Evolutionary conservation across 35 echinoderm and acorn worm species (phyloP).

Genomic region (Amphiura filiformis): DNA sequence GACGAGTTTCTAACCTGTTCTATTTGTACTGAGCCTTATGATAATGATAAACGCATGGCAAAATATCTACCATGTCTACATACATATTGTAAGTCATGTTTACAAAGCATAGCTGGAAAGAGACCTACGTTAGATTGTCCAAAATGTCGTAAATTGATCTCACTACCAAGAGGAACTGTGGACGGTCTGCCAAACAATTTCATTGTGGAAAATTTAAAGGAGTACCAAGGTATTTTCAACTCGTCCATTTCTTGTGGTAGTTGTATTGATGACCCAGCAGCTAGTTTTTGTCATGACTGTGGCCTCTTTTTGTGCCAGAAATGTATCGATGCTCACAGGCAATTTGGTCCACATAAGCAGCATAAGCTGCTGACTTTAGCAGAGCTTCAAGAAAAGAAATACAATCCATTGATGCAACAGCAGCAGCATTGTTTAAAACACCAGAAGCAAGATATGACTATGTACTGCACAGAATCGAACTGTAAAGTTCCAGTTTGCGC

Average conservation of each 20-base stretch:
- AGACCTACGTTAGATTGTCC: background rate
- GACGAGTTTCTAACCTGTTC: background rate
- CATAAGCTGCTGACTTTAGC: background rate
- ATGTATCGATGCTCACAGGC: background rate
- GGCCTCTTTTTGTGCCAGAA: background rate
- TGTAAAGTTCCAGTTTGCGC: background rate
- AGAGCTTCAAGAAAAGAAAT: background rate
- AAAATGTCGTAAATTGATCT: background rate
- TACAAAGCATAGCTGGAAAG: background rate
- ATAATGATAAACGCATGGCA: background rate
- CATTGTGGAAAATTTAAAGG: background rate
- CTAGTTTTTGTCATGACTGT: background rate
- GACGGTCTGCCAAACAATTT: background rate
- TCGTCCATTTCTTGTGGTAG: background rate
- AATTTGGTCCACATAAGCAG: background rate
- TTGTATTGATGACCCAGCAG: background rate
- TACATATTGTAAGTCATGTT: background rate
- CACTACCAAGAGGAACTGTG: background rate
- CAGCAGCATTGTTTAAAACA: background rate
- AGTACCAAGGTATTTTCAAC: background rate
- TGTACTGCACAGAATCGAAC: background rate
- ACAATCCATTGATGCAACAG: background rate
- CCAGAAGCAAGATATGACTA: background rate
- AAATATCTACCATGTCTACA: background rate
- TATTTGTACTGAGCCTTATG: background rate